A percentile compares a stretch with the other conserved stretches of the same genome.
phyloP scores from a whole-genome alignment of 2,888 invertebrate species.

The Archips crataeganus region DNA sequence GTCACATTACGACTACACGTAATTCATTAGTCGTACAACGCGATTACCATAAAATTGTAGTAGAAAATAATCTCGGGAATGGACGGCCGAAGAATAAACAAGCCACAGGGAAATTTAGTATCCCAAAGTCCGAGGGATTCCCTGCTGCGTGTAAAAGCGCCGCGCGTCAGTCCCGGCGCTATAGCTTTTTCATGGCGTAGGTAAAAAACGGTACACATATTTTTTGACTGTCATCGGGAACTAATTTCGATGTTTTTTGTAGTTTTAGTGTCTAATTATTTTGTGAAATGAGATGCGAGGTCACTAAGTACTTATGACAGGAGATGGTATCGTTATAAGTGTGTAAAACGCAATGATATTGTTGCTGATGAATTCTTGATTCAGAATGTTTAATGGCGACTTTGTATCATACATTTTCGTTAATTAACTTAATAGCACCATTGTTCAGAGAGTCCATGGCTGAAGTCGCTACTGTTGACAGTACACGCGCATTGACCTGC shows the following conservation, averaged over 20 bases:
- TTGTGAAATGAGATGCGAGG: conserved; percentile 60
- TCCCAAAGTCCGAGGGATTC: conserved; percentile 61
- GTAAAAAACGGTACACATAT: conserved; percentile 76
- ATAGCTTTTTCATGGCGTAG: conserved; percentile 58
- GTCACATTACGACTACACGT: conserved; percentile 63
- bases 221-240: conserved; percentile 86
- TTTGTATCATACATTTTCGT: no score
- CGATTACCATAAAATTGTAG: conserved; percentile 82
- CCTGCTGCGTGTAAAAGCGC: conserved; percentile 76
- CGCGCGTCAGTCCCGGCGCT: conserved; percentile 79
- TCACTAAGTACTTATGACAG: neutral
- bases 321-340: no score
- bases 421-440: no score
- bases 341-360: no score
- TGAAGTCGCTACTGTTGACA: no score
- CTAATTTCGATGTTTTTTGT: conserved; percentile 83
- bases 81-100: conserved; percentile 73
- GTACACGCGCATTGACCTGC: no score
- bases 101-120: conserved; percentile 79
- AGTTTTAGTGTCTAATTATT: conserved; percentile 79
- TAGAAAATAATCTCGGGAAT: conserved; percentile 77
- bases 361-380: no score
- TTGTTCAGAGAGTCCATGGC: no score
- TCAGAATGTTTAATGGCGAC: no score
- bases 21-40: conserved; percentile 77